Conservation (phyloP, 2,113 vertebrate genomes). For the Calyptomena viridis region DNA sequence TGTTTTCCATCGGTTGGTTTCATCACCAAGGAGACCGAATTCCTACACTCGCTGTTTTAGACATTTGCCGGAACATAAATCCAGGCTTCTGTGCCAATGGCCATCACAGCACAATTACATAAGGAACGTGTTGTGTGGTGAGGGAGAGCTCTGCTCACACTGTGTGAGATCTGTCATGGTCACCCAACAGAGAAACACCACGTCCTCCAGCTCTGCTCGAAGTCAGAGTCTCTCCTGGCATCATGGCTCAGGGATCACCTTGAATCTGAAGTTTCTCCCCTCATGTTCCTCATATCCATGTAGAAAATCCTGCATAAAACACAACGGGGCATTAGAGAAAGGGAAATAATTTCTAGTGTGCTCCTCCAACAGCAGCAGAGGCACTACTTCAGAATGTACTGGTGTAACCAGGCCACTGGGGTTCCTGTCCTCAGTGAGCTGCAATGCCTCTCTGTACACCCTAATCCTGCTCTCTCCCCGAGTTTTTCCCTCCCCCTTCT, state of each 20-base stretch:
- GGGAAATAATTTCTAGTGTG: background rate
- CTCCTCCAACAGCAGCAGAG: background rate
- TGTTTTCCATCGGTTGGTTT: conserved; percentile 36
- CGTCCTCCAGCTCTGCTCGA: background rate
- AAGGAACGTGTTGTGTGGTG: background rate
- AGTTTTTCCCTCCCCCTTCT: background rate
- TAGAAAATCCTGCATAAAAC: background rate
- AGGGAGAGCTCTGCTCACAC: background rate
- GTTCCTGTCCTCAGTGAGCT: background rate
- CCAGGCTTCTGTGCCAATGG: background rate
- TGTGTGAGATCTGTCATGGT: background rate
- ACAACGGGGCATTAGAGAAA: background rate
- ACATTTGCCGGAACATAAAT: background rate
- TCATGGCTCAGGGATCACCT: fast-evolving
- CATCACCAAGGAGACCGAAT: conserved; percentile 54
- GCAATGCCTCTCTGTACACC: background rate
- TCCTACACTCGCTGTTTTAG: background rate
- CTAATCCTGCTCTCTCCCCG: background rate
- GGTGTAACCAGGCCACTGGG: background rate
- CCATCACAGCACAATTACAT: background rate
- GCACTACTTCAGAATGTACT: background rate
- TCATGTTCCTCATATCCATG: fast-evolving
- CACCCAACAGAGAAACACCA: background rate
- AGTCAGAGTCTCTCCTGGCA: background rate
- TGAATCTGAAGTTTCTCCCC: background rate